Evolutionary conservation across 2,113 vertebrate species (phyloP), one percentile per base, ranked within the genome.

Genomic region (Sinocyclocheilus anshuiensis): DNA sequence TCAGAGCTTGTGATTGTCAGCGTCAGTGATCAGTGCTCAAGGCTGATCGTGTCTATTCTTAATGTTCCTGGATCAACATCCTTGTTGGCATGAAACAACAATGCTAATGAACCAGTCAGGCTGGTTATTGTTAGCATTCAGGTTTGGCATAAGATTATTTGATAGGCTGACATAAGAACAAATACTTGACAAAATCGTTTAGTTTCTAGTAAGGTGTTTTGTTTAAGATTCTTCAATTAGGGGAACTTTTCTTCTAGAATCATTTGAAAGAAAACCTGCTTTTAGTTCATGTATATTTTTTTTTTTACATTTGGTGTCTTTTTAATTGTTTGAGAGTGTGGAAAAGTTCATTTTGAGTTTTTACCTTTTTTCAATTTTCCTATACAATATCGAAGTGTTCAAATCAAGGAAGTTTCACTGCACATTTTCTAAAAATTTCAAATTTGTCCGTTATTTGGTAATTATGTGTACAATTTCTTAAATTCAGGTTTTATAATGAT

Each of bases 1-100:
- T 77, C 76, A 77, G 26, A 57, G 16, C 24, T 29, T 55, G 80
- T 85, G 26, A 77, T 33, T 81, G 53, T 84, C 76, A 83, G 33
- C 81, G 61, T 87, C 74, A 72, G 36, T 24, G 45, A 67, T 75
- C 69, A 20, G 36, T 2, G n/a, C 59, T 33, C 20, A 20, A 76
- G 42, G 22, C 53, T 50, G 10, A 18, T 1, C 20, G 9, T 20
- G n/a, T 69, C 16, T 80, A 29, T 36, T 75, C 1, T 48, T 61
- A 20, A 78, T 53, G 18, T 57, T 33, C 7, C 48, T 22, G 26
- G 50, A 57, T 72, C 18, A 59, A 50, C 69, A 33, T 26, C 50
- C 45, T 63, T 75, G 45, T 59, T 86, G 16, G 10, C n/a, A 75
- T 45, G 20, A 11, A 22, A 65, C 5, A 53, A 77, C 75, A 55